Evolutionary conservation across 1,140 invertebrate species (phyloP).

Genomic region (Leptinotarsa lineolata): DNA sequence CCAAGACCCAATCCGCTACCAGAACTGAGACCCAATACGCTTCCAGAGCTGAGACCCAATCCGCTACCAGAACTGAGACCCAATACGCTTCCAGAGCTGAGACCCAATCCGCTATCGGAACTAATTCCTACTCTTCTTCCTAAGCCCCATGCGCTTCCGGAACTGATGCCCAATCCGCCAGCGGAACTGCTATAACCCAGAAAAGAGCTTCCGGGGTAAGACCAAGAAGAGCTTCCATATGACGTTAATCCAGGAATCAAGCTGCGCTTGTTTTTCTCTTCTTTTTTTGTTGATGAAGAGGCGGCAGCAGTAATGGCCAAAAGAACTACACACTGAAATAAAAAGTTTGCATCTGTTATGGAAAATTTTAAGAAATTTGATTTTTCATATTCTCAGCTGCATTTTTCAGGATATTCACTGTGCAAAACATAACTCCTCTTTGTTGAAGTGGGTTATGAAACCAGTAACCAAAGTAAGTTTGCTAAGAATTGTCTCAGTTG

Average conservation of each 20-base stretch:
- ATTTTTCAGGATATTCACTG: neutral
- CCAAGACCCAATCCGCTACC: neutral
- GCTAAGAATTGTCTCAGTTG: neutral
- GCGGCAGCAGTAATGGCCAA: constrained; percentile 13
- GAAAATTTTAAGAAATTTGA: neutral
- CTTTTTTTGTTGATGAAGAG: neutral
- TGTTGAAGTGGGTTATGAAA: too few species aligned
- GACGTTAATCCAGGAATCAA: neutral
- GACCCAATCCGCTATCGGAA: neutral
- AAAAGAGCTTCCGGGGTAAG: neutral
- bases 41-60: neutral
- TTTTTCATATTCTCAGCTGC: neutral
- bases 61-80: neutral
- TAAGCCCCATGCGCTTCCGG: neutral
- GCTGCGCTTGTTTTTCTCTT: constrained; percentile 15
- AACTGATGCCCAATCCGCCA: neutral
- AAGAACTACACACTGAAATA: constrained; percentile 22
- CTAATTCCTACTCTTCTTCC: neutral
- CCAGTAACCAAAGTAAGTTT: too few species aligned
- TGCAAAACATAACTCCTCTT: neutral
- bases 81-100: neutral
- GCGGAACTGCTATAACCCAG: neutral
- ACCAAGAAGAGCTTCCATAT: neutral
- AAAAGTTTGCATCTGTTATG: neutral
- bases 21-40: neutral